Base-by-base conservation (phyloP, 2,888 invertebrate genomes). In the Drosophila picticornis region DNA sequence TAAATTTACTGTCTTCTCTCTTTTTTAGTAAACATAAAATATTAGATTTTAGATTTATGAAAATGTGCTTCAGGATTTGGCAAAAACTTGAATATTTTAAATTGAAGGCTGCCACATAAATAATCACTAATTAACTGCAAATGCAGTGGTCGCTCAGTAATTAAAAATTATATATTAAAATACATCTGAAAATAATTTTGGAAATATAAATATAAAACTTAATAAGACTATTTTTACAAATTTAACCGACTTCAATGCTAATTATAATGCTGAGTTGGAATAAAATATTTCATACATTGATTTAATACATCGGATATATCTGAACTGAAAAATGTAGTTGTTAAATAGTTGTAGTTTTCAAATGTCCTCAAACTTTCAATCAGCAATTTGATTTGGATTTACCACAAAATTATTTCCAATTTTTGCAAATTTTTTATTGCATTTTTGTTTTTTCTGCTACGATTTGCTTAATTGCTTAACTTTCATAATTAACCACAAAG, bases 401-500 rank as follows among this genome's bases (percentile, higher is more conserved):
- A 31, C 9, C n/a, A n/a, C n/a, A n/a, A n/a, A n/a, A n/a, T 1
- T 16, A 36, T 36, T 36, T 36, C 2, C 36, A 36, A 6, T 36
- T 36, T 36, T 36, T 36, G 0, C 6, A 36, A 36, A 16, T 36
- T 36, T 16, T 2, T 36, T 16, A 36, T 16, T 36, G 36, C 36
- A 36, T 16, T 36, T 36, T 36, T 16, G 36, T 16, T 36, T n/a
- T 51, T 7, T 11, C 29, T 16, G n/a, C 51, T n/a, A 52, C 36
- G 36, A 46, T 52, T 38, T 70, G 70, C 43, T 46, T 59, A 70
- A 27, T 70, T 59, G 16, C 48, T 32, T 16, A 70, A 71, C 32
- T 70, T 60, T 53, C 46, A 70, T 71, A 70, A 70, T 71, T 60
- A 71, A 71, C 53, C 53, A 5, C n/a, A 22, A 53, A 22, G n/a